These are phyloP conservation scores for Cheilosia vernalis DNA, from an alignment of 2,888 invertebrate species.

Conservation along the genomic window DNA sequence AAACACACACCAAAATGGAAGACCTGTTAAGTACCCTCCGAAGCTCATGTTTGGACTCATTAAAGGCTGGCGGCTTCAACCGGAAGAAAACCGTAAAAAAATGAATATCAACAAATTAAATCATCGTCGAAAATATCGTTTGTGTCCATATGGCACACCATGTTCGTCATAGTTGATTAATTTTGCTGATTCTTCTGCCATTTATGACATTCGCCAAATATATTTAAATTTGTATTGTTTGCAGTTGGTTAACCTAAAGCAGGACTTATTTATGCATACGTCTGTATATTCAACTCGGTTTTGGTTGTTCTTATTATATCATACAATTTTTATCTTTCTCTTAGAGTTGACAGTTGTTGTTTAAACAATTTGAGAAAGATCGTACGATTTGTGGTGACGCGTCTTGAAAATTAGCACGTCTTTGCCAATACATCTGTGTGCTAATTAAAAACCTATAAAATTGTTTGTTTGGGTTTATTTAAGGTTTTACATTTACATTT, in stretches of 20 bases:
- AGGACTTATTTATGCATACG: constrained; percentile 3
- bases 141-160: not conserved
- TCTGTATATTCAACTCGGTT: not conserved
- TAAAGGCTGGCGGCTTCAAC: not conserved
- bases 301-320: not conserved
- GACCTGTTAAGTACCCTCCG: not conserved
- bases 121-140: constrained; percentile 14
- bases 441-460: constrained; percentile 52
- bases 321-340: constrained; percentile 3
- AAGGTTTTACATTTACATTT: not conserved
- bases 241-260: constrained; percentile 7
- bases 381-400: constrained; percentile 42
- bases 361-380: constrained; percentile 40
- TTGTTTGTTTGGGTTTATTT: constrained; percentile 29
- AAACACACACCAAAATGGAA: not conserved
- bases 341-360: constrained; percentile 47
- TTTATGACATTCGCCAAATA: constrained; percentile 29
- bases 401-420: constrained; percentile 47
- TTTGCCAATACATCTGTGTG: constrained; percentile 43
- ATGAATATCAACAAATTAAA: constrained; percentile 24
- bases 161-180: constrained; percentile 40
- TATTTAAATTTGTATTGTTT: not conserved
- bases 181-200: constrained; percentile 1
- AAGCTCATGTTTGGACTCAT: constrained; percentile 23
- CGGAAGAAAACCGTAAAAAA: constrained; percentile 43